Evolutionary conservation across 2,888 invertebrate species (phyloP).

Genomic region (Hydropsyche betteni): DNA sequence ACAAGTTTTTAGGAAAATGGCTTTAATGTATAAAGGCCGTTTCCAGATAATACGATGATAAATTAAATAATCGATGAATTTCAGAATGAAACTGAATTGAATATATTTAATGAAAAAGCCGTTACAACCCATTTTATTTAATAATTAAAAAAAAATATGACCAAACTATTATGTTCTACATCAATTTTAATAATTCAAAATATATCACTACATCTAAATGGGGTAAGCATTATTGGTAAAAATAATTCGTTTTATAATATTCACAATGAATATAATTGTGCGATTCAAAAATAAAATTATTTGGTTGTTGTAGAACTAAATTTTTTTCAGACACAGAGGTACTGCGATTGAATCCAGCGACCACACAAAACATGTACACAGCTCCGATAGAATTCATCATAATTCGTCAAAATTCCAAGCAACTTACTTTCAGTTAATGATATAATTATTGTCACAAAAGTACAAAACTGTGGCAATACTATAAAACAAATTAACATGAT

Average conservation of each 20-base stretch:
- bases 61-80: too few species aligned
- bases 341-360: too few species aligned
- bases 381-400: not conserved
- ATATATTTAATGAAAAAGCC: slow-evolving; percentile 9
- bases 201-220: slow-evolving; percentile 21
- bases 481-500: slow-evolving; percentile 11
- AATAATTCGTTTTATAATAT: not conserved
- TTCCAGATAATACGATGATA: too few species aligned
- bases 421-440: slow-evolving; percentile 6
- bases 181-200: slow-evolving; percentile 14
- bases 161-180: slow-evolving; percentile 9
- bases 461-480: slow-evolving; percentile 18
- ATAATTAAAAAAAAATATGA: not conserved
- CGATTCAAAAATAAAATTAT: not conserved
- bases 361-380: too few species aligned
- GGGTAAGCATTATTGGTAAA: slow-evolving; percentile 10
- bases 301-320: too few species aligned
- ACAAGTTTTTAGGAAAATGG: too few species aligned
- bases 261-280: slow-evolving; percentile 19
- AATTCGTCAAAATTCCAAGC: not conserved
- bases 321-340: too few species aligned
- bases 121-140: slow-evolving; percentile 21
- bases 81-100: too few species aligned
- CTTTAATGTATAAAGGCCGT: too few species aligned
- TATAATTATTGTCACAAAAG: slow-evolving; percentile 26